Evolutionary conservation across 2,113 vertebrate genomes (phyloP), one percentile per base, ranked within the genome.

Genomic region (Pogona vitticeps): DNA sequence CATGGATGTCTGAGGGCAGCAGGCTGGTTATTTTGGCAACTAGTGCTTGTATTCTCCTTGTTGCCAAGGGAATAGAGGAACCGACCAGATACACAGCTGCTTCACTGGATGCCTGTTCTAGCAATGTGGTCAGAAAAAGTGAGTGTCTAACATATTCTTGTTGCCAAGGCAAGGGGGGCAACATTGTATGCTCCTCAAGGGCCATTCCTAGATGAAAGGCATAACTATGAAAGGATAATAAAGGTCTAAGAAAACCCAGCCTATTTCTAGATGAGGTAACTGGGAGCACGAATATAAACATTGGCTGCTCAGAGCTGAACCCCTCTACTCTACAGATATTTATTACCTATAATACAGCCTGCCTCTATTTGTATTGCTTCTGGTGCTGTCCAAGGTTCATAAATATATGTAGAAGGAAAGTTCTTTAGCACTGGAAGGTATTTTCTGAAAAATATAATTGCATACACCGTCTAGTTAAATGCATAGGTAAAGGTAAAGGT

Each of bases 351-450:
- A 86, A 95, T 90, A 68, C 94, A 95, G 33, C 93, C 90, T 2
- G 95, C 94, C 80, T 92, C 86, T 42, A 81, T 90, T 91, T 95
- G 94, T 84, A 92, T 92, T 38, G 95, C 92, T 14, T 90, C 89
- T 28, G 95, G 82, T 0, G 94, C 95, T 3, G 71, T 95, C 95
- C 94, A 95, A 40, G 95, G 95, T 84, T 95, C 94, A 0, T 95
- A 95, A 86, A 95, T 95, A 67, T 95, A 94, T 83, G 95, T 94
- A 31, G 94, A 92, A 15, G 92, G 87, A 76, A 96, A 95, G 77
- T 95, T 94, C 84, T 91, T 95, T 21, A 96, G 87, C 20, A 95
- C 0, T 21, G 94, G 94, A 71, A 95, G 83, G 12, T 95, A 96
- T 58, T 96, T 96, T 90, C 95, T 96, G 82, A 90, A 83, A 86